Evolutionary conservation across 1,140 invertebrate genomes (phyloP), one percentile per base, ranked within the genome.

Genomic region (Papilio glaucus): DNA sequence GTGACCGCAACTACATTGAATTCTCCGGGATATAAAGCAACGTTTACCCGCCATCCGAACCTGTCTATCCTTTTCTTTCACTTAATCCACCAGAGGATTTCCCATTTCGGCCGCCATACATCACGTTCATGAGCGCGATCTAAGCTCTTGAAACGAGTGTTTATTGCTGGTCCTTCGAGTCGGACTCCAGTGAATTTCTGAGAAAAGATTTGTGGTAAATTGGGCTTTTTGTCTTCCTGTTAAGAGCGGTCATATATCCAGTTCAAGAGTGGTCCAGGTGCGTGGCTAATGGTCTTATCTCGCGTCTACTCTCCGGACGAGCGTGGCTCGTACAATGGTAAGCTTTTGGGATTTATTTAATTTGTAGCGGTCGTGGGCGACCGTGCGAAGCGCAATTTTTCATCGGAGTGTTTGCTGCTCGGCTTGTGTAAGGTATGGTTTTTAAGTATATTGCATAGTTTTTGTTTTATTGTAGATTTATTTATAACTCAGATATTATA

Each of bases 71-170:
- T 80, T 76, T 74, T 86, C 83, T 71, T 62, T 49, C 78, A 45
- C 63, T 75, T 85, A 83, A 84, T 85, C 77, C 80, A 69, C 26
- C 21, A 70, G 70, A 71, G 79, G 77, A 76, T 75, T 76, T 89
- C 84, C 76, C 85, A 74, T 82, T 89, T 78, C 71, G 77, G 82
- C 82, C 81, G 84, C 71, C 82, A 85, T 87, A 91, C 82, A 87
- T 90, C 86, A 89, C 83, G 73, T 80, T 33, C 76, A 73, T 80
- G 78, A 84, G 85, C 86, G 81, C 85, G 73, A 83, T 84, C 75
- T 84, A 83, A 89, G 83, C 86, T 77, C 76, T 75, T 81, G 80
- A 88, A 90, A 92, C 87, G 85, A 90, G 85, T 90, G 87, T 92
- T 92, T 92, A 92, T 92, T 83, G 85, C 83, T 86, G 80, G 76